Evolutionary conservation across 2,113 vertebrate genomes (phyloP), one percentile per base, ranked within the genome.

Genomic region (Silurus glanis): DNA sequence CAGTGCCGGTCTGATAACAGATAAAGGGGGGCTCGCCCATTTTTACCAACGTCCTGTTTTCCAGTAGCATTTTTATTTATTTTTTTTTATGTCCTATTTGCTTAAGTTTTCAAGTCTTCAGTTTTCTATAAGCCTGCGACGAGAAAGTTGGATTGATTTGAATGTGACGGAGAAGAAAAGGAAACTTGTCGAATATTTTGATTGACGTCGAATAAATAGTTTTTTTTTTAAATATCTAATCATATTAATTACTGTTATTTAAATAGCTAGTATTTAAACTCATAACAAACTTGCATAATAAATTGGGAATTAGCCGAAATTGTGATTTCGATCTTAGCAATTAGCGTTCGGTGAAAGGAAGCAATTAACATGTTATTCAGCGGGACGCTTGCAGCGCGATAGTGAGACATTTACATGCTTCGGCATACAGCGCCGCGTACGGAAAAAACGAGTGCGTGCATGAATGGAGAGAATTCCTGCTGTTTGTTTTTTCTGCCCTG

Each of bases 1-100:
- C 94, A 92, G 81, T 91, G 93, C 47, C 71, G 88, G 89, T 84
- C 92, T 94, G 96, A 97, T 97, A 97, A 96, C 95, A 91, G 90
- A 91, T 90, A 89, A 87, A 90, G 91, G 86, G 93, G 21, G 94
- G 94, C 94, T 94, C 87, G 81, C 83, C 87, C 91, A 87, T 91
- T 49, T 80, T 88, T 82, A 86, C 88, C 55, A 28, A 88, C 92
- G 91, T 94, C 93, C 93, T 94, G 93, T 94, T 94, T 93, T 93
- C 91, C 78, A 59, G 37, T 76, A 45, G 28, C 9, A 45, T 61
- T 59, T 83, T 84, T 74, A 45, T 61, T 59, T 83, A 82, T 74
- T 21, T 67, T 25, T 25, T 45, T 37, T 37, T 37, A 37, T 16
- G 37, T 14, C 8, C 23, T 28, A 12, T n/a, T 82, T 47, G 9